Percentiles rank a stretch among this genome's conserved stretches.
Evolutionary conservation across 2,113 vertebrate genomes (phyloP).

Genomic region (Microtus montanus): DNA sequence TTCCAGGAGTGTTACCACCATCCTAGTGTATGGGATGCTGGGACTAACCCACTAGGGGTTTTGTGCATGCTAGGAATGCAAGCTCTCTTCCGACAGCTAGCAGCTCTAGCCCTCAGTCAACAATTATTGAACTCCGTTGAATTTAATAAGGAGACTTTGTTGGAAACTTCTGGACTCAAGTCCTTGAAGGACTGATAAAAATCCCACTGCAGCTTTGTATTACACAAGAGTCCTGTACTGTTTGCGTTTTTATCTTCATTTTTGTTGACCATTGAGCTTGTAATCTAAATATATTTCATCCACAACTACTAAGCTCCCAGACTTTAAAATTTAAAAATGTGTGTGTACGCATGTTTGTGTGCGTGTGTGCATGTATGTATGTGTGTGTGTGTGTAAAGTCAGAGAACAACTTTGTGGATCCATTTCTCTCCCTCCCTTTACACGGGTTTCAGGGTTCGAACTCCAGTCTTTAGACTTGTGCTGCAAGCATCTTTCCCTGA

Average conservation of each 20-base stretch:
- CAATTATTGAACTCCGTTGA: slow-evolving; percentile 10
- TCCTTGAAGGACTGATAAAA: slow-evolving; percentile 1
- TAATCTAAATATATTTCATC: slow-evolving; percentile 9
- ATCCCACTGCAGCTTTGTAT: not conserved
- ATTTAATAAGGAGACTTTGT: not conserved
- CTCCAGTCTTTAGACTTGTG: not conserved
- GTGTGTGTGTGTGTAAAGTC: not conserved
- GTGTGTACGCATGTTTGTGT: too few relatives aligned
- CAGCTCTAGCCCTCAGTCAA: not conserved
- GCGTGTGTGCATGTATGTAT: not conserved
- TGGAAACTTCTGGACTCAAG: not conserved
- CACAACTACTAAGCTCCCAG: slow-evolving; percentile 10
- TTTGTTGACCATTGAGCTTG: not conserved
- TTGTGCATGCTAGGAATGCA: not conserved
- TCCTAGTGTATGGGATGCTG: not conserved
- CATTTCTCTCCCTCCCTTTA: not conserved
- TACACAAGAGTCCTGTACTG: not conserved
- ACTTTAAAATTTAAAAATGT: slow-evolving; percentile 5
- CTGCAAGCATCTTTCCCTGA: not conserved
- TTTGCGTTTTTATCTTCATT: not conserved
- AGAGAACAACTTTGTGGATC: not conserved
- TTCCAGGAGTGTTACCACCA: not conserved
- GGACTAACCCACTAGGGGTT: not conserved
- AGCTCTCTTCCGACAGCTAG: not conserved
- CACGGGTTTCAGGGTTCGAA: not conserved